phyloP scores from a whole-genome alignment of 2,797 vertebrate species.

The Platyrinchus mystaceus region DNA sequence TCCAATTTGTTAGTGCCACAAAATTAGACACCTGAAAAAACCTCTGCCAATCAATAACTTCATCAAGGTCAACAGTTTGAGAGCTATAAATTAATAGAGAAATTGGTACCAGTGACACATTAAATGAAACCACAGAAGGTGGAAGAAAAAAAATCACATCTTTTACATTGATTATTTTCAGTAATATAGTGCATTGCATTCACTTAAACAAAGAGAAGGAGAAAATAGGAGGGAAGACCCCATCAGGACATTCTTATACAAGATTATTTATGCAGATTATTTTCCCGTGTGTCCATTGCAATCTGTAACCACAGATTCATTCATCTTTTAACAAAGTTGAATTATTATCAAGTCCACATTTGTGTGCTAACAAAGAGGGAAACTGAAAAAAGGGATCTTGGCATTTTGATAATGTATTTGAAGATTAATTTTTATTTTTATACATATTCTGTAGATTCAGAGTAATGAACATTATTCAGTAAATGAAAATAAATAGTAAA shows the following conservation, averaged over 20 bases:
- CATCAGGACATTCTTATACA: neutral
- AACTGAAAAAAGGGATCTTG: neutral
- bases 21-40: neutral
- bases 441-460: neutral
- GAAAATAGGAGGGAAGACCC: neutral
- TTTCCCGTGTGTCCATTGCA: neutral
- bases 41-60: neutral
- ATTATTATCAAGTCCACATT: neutral
- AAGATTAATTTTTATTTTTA: neutral
- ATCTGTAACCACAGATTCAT: neutral
- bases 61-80: neutral
- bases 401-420: neutral
- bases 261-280: neutral
- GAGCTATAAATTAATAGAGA: neutral
- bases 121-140: neutral
- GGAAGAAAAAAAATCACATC: accelerated
- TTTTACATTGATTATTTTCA: neutral
- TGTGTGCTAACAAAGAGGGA: neutral
- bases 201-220: neutral
- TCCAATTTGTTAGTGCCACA: neutral
- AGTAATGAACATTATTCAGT: neutral
- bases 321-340: neutral
- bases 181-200: neutral
- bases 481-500: neutral
- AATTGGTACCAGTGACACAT: neutral